Evolutionary conservation across 2,888 invertebrate species (phyloP).

Genomic region (Scaptodrosophila latifasciaeformis): DNA sequence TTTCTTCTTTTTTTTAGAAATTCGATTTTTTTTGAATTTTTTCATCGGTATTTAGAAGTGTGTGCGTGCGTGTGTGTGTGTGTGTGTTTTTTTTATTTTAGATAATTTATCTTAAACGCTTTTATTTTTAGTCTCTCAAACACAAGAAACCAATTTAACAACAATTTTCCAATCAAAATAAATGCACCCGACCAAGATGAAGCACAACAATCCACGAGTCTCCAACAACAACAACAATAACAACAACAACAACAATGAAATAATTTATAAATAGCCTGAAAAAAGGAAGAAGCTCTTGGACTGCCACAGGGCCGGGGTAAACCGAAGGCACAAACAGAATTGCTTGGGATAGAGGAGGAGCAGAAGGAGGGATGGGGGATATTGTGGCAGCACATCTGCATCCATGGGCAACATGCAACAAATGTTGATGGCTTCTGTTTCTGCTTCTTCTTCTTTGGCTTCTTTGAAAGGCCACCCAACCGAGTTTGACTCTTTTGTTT

Average conservation of each 20-base stretch:
- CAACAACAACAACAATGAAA: constrained; percentile 1
- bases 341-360: not conserved
- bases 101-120: not conserved
- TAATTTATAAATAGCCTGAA: constrained; percentile 56
- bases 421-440: not conserved
- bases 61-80: no score
- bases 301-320: no score
- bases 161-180: constrained; percentile 65
- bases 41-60: not conserved
- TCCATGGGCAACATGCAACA: constrained; percentile 2
- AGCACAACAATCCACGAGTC: no score
- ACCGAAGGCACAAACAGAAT: no score
- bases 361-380: not conserved
- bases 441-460: not conserved
- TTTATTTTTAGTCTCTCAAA: constrained; percentile 2
- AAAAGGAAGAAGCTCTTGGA: not conserved
- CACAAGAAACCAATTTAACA: constrained; percentile 59
- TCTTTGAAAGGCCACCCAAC: no score
- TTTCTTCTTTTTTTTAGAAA: constrained; percentile 25
- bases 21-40: constrained; percentile 43
- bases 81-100: not conserved
- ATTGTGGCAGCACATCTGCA: not conserved
- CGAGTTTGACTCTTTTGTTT: no score
- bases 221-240: constrained; percentile 17
- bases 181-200: no score